These are phyloP conservation scores for Oxytorus armatus DNA, from an alignment of 2,888 invertebrate species.

Conservation along the genomic window DNA sequence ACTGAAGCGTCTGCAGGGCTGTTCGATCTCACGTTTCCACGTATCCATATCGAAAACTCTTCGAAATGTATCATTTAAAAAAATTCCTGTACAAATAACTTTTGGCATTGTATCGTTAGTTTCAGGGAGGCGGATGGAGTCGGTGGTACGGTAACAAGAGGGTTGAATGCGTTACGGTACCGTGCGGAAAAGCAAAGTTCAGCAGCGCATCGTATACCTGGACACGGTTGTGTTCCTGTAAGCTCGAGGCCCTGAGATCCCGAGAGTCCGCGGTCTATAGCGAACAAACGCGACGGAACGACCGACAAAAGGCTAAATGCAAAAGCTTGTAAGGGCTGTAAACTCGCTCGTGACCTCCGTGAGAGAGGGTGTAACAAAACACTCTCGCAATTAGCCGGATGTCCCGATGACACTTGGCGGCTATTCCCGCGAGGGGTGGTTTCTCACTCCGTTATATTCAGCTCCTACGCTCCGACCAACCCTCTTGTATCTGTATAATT, in stretches of 20 bases:
- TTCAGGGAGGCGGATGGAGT: conserved; percentile 25
- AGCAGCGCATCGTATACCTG: conserved; percentile 47
- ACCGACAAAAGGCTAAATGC: conserved; percentile 81
- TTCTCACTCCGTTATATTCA: conserved; percentile 54
- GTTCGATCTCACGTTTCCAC: neutral
- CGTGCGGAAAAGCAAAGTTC: conserved; percentile 67
- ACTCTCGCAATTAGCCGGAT: conserved; percentile 82
- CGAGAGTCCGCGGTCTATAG: conserved; percentile 45
- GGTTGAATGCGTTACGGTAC: conserved; percentile 59
- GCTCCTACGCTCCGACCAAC: conserved; percentile 34
- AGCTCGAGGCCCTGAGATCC: conserved; percentile 56
- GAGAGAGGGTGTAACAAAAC: conserved; percentile 78
- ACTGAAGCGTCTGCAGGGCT: no score
- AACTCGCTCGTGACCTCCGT: conserved; percentile 72
- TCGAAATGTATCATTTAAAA: conserved; percentile 22
- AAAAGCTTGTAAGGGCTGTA: conserved; percentile 82
- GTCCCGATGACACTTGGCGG: conserved; percentile 81
- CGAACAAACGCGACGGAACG: conserved; percentile 69
- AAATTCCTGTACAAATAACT: conserved; percentile 29
- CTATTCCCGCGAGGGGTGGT: conserved; percentile 74
- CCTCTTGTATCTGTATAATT: conserved; percentile 26
- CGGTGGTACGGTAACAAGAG: conserved; percentile 36
- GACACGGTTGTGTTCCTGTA: conserved; percentile 33
- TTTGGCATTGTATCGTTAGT: conserved; percentile 33
- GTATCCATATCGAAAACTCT: neutral